Evolutionary conservation across 35 echinoderm and acorn worm genomes (phyloP), one percentile per base, ranked within the genome.

Genomic region (Holothuria glaberrima): DNA sequence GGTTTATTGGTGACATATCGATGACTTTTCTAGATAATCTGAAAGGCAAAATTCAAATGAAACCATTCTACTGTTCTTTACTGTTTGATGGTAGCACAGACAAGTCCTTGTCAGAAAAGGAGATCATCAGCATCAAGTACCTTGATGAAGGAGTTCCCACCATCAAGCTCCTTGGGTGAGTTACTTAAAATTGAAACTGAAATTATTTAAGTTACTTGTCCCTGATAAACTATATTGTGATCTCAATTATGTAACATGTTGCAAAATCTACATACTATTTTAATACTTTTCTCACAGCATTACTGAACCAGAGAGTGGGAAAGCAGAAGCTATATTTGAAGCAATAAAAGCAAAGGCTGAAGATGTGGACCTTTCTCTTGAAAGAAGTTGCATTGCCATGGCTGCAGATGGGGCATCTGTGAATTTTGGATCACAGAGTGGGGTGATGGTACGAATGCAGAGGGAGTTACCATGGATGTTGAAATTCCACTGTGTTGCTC

Each of bases 11-110:
- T 22, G 31, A 82, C 26, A 94, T 91, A 26, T 76, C 80, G 17
- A 29, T n/a, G 9, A 88, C 31, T 68, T 89, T 93, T 54, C 69
- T 54, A 4, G 87, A 94, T 17, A 19, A 90, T 26, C n/a, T 86
- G 64, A 45, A 90, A 41, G 56, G 9, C 12, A 17, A 71, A 22
- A 65, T 84, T 32, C 16, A 70, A 61, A 45, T 50, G 71, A 32
- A 58, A 59, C 82, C 81, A 54, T 86, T 91, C 41, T 91, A 94
- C 64, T 88, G 85, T 48, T 91, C 88, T 19, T 57, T 94, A 9
- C 41, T 94, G 35, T 91, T 90, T 66, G 93, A 94, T 86, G 93
- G 89, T 17, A 94, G 88, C 54, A 68, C 93, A 25, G 93, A 94
- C 48, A 91, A 90, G 31, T 36, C 89, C 6, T 57, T 87, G 16